phyloP scores from a whole-genome alignment of 2,797 vertebrate species.

The Chelmon rostratus region DNA sequence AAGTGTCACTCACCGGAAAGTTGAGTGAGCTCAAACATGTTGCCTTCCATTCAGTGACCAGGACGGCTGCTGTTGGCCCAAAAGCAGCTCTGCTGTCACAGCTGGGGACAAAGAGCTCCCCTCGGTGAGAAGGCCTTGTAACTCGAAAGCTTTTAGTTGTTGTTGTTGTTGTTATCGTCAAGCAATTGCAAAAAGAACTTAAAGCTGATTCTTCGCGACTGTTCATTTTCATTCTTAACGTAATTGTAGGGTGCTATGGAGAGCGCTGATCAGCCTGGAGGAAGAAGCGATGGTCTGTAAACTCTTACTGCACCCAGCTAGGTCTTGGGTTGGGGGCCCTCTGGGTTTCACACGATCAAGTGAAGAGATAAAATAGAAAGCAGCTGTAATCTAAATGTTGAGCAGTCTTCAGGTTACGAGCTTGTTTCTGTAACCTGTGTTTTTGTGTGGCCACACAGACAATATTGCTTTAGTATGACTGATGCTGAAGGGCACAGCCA shows the following conservation, averaged over 20 bases:
- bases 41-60: background rate
- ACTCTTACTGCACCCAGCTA: background rate
- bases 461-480: too few relatives aligned
- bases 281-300: too few relatives aligned
- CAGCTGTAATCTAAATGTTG: background rate
- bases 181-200: too few relatives aligned
- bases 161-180: background rate
- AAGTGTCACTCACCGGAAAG: background rate
- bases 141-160: background rate
- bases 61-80: background rate
- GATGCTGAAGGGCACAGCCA: too few relatives aligned
- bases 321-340: background rate
- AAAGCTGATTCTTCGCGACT: background rate
- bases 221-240: background rate
- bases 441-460: too few relatives aligned
- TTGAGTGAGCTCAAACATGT: background rate
- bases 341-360: background rate
- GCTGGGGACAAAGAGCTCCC: background rate
- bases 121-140: background rate
- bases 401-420: too few relatives aligned
- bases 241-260: too few relatives aligned
- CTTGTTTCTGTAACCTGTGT: too few relatives aligned
- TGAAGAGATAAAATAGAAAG: background rate
- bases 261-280: too few relatives aligned
- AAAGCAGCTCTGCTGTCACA: background rate